Conservation (phyloP, 2,888 invertebrate genomes). For the Hypsopygia costalis region DNA sequence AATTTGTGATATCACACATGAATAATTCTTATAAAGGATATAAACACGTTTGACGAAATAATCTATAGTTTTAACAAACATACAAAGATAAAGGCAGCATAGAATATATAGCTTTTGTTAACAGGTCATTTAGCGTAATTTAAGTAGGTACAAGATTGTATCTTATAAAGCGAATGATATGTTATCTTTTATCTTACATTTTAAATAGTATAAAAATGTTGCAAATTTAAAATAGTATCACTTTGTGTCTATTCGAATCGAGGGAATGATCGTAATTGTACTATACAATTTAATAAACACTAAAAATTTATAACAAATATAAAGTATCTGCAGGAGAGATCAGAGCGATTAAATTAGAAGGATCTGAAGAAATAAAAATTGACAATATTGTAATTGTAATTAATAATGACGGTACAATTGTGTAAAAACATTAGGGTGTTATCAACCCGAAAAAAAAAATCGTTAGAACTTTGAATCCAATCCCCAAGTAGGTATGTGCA, state of each 20-base stretch:
- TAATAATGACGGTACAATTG: too few relatives aligned
- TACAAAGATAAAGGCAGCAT: conserved; percentile 43
- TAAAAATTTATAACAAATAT: conserved; percentile 18
- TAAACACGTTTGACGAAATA: conserved; percentile 6
- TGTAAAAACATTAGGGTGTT: too few relatives aligned
- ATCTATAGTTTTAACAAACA: conserved; percentile 7
- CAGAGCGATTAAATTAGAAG: too few relatives aligned
- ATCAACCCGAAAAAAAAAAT: too few relatives aligned
- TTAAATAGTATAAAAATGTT: conserved; percentile 44
- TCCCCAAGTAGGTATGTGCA: too few relatives aligned
- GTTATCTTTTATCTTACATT: conserved; percentile 65
- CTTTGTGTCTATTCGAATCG: conserved; percentile 38
- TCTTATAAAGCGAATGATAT: conserved; percentile 80
- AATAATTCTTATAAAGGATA: too few relatives aligned
- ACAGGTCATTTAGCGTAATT: conserved; percentile 42
- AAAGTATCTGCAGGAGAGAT: not conserved
- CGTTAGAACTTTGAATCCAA: too few relatives aligned
- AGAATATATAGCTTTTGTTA: conserved; percentile 43
- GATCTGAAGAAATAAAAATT: too few relatives aligned
- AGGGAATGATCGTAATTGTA: conserved; percentile 41
- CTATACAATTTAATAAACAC: conserved; percentile 25
- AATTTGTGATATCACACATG: too few relatives aligned
- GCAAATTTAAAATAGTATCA: conserved; percentile 60
- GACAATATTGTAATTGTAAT: too few relatives aligned
- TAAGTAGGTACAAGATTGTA: conserved; percentile 43